Conservation (phyloP, 64 coral and sea anemone species). For the Pocillopora verrucosa region DNA sequence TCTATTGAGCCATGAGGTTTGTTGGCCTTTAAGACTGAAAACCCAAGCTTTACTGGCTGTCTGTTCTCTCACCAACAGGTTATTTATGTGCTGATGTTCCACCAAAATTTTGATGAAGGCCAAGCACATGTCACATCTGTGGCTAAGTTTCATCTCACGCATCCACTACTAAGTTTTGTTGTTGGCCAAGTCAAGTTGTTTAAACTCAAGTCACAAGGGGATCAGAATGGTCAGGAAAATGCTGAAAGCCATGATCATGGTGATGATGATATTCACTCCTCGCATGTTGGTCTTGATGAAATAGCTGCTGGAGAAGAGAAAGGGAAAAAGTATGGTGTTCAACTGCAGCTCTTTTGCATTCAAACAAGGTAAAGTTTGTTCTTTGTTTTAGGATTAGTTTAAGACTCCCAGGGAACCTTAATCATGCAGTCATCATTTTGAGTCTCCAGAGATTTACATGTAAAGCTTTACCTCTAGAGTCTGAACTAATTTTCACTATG, state of each 20-base stretch:
- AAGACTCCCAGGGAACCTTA: too few species aligned
- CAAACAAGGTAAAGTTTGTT: slow-evolving; percentile 84
- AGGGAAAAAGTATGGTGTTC: slow-evolving; percentile 69
- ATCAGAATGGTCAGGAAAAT: slow-evolving; percentile 60
- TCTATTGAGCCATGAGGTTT: too few species aligned
- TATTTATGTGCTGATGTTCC: slow-evolving; percentile 86
- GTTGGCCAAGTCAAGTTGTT: slow-evolving; percentile 82
- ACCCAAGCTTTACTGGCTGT: background rate
- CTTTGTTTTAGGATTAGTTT: background rate
- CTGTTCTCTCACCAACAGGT: slow-evolving; percentile 29
- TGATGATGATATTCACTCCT: slow-evolving; percentile 57
- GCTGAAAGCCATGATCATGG: slow-evolving; percentile 38
- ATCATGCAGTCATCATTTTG: too few species aligned
- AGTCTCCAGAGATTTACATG: too few species aligned
- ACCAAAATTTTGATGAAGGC: slow-evolving; percentile 82
- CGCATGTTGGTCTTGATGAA: slow-evolving; percentile 50
- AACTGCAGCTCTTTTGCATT: slow-evolving; percentile 78
- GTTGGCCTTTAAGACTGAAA: too few species aligned
- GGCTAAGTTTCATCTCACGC: slow-evolving; percentile 88
- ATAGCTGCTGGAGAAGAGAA: slow-evolving; percentile 48
- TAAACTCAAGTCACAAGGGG: slow-evolving; percentile 51
- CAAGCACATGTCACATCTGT: slow-evolving; percentile 90
- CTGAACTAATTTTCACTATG: too few species aligned
- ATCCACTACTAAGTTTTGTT: slow-evolving; percentile 94
- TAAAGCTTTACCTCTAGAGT: too few species aligned